These are phyloP conservation scores for Poeciliopsis prolifica DNA, from an alignment of 2,113 vertebrate genomes.

Conservation along the genomic window DNA sequence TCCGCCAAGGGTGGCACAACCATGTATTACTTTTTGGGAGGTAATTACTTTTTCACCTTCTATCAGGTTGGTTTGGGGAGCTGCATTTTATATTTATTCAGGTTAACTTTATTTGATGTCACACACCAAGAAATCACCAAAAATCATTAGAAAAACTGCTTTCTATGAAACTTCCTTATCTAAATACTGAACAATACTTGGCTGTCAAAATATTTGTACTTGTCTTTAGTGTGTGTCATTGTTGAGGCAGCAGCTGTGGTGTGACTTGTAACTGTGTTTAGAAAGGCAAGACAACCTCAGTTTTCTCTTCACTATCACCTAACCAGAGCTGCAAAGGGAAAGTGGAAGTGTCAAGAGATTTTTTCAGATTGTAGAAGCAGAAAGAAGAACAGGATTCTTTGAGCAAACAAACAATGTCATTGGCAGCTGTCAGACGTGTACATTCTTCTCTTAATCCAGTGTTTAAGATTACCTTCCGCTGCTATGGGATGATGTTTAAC, in stretches of 20 bases:
- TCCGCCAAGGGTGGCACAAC: too few species aligned
- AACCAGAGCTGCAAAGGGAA: not conserved
- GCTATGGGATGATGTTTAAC: conserved; percentile 52
- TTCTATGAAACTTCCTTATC: not conserved
- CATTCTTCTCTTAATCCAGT: conserved; percentile 56
- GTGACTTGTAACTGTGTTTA: conserved; percentile 13
- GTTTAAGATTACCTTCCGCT: conserved; percentile 48
- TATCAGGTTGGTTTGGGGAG: too few species aligned
- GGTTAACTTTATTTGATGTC: not conserved
- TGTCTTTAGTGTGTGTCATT: not conserved
- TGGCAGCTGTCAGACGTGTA: conserved; percentile 50
- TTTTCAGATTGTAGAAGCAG: not conserved
- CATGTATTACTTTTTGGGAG: too few species aligned
- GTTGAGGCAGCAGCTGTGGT: not conserved
- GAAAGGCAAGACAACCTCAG: not conserved
- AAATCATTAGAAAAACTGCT: not conserved
- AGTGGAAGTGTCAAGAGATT: conserved; percentile 5
- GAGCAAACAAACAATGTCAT: conserved; percentile 24
- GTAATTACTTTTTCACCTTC: too few species aligned
- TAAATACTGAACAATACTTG: not conserved
- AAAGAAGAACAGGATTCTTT: conserved; percentile 65
- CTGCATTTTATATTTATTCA: too few species aligned
- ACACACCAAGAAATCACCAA: too few species aligned
- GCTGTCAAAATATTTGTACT: conserved; percentile 34
- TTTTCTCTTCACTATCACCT: not conserved